Evolutionary conservation across 1,140 invertebrate species (phyloP).

Genomic region (Bombus waltoni): DNA sequence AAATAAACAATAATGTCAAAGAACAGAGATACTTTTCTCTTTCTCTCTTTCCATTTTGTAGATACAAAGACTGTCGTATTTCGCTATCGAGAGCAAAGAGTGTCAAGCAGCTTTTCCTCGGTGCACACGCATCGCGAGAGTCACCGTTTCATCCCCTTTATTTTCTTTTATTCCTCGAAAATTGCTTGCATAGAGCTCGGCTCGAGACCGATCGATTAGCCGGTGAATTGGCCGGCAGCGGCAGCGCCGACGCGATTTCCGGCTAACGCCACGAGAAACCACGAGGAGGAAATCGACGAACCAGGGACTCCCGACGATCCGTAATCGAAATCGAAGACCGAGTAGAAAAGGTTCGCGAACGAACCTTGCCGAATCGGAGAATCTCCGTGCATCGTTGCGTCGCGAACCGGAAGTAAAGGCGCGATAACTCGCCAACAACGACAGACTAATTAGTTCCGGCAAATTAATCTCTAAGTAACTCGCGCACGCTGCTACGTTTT

Average conservation of each 20-base stretch:
- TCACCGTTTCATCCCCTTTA: neutral
- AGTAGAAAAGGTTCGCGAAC: slow-evolving; percentile 3
- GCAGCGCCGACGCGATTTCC: slow-evolving; percentile 10
- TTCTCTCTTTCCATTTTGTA: neutral
- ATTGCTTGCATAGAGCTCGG: neutral
- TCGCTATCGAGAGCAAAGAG: neutral
- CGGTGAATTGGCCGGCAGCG: neutral
- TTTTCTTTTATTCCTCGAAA: neutral
- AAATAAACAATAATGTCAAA: too few species aligned
- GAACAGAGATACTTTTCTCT: neutral
- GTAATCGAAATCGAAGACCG: neutral
- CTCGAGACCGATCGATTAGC: neutral
- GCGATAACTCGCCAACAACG: slow-evolving; percentile 21
- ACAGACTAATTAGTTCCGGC: slow-evolving; percentile 27
- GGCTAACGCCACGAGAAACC: neutral
- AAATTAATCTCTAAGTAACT: slow-evolving; percentile 29
- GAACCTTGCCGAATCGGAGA: neutral
- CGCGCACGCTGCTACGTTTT: neutral
- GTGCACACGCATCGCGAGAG: neutral
- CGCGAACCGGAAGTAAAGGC: slow-evolving; percentile 26
- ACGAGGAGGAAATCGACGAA: neutral
- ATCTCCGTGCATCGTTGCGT: too few species aligned
- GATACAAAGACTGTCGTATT: too few species aligned
- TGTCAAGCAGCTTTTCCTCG: neutral
- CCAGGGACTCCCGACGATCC: neutral